Evolutionary conservation across 64 coral and sea anemone genomes (phyloP).

Genomic region (Catalaphyllia jardinei): DNA sequence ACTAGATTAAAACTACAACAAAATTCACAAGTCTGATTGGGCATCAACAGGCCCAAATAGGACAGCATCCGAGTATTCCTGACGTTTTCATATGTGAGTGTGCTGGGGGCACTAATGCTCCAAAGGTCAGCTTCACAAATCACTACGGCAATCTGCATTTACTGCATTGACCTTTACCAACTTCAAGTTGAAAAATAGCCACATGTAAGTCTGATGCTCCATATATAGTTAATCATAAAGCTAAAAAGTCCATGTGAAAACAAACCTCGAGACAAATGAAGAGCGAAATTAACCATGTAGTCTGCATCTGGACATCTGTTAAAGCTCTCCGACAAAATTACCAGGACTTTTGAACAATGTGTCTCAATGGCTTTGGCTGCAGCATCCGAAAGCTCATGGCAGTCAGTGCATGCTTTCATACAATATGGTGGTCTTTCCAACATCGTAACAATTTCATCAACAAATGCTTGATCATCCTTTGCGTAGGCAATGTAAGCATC

Average conservation of each 20-base stretch:
- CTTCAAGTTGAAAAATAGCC: too few relatives aligned
- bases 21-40: too few relatives aligned
- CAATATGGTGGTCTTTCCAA: constrained; percentile 68
- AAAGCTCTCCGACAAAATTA: constrained; percentile 81
- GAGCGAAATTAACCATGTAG: constrained; percentile 71
- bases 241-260: not conserved
- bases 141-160: too few relatives aligned
- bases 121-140: too few relatives aligned
- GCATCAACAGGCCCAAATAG: too few relatives aligned
- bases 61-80: too few relatives aligned
- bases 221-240: not conserved
- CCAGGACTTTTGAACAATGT: constrained; percentile 64
- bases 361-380: constrained; percentile 61
- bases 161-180: too few relatives aligned
- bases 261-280: constrained; percentile 80
- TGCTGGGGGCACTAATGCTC: too few relatives aligned
- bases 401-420: constrained; percentile 71
- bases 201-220: too few relatives aligned
- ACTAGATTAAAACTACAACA: too few relatives aligned
- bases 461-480: constrained; percentile 58
- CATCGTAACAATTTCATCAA: constrained; percentile 57
- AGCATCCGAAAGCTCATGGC: constrained; percentile 62
- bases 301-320: constrained; percentile 65
- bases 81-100: too few relatives aligned
- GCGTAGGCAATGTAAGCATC: constrained; percentile 86